A percentile compares a stretch with the other conserved stretches of the same genome.
These are phyloP conservation scores for Taenioides sp. DNA, from an alignment of 2,797 vertebrate species.

Conservation along the genomic window DNA sequence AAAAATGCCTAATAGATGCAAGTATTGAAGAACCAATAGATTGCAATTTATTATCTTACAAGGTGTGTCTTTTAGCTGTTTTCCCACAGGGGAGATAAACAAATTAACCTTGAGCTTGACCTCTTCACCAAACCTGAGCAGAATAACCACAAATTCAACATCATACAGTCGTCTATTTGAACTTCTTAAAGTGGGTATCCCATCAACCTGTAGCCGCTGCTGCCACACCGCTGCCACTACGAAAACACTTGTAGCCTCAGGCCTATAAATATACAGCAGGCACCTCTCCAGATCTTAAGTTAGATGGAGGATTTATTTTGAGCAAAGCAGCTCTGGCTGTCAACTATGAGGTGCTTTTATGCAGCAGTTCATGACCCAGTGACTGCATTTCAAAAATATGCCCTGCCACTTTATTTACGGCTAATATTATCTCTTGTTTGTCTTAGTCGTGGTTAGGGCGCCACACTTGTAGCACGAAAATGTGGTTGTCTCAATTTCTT, in stretches of 20 bases:
- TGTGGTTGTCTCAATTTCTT: conserved; percentile 42
- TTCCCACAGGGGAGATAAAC: neutral
- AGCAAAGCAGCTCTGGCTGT: conserved; percentile 48
- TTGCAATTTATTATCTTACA: neutral
- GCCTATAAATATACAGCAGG: conserved; percentile 66
- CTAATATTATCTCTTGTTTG: conserved; percentile 71
- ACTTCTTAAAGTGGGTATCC: conserved; percentile 68
- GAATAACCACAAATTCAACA: conserved; percentile 59
- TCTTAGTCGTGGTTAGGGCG: conserved; percentile 45
- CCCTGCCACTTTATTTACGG: conserved; percentile 56
- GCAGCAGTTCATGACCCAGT: conserved; percentile 66
- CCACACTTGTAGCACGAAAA: conserved; percentile 35
- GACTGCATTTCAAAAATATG: conserved; percentile 68
- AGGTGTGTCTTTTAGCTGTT: conserved; percentile 3
- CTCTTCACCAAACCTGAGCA: conserved; percentile 35
- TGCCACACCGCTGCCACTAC: conserved; percentile 46
- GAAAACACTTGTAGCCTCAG: conserved; percentile 69
- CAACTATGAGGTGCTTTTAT: conserved; percentile 63
- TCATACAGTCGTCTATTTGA: conserved; percentile 58
- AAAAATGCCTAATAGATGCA: neutral
- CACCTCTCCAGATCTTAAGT: conserved; percentile 66
- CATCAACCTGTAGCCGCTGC: conserved; percentile 67
- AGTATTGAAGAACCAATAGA: too few relatives aligned
- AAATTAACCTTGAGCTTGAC: conserved; percentile 3
- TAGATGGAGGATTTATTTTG: conserved; percentile 60